phyloP scores from a whole-genome alignment of 2,113 vertebrate genomes.

The Tetrao urogallus region DNA sequence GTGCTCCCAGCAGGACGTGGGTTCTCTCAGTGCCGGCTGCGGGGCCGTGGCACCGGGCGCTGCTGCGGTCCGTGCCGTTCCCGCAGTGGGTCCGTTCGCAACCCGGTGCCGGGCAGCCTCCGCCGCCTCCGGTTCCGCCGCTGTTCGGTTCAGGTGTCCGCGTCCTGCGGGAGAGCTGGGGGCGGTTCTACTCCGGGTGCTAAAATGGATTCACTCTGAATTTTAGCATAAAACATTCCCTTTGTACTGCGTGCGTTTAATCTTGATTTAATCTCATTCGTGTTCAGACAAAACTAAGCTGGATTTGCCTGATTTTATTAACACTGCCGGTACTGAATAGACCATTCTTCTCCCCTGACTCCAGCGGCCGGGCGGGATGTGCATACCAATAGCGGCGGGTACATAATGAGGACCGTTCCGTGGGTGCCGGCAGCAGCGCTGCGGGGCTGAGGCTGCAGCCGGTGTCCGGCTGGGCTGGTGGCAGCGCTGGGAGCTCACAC shows the following conservation, averaged over 20 bases:
- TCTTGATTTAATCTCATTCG: slow-evolving; percentile 70
- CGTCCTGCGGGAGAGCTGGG: slow-evolving; percentile 14
- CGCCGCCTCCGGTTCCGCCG: background rate
- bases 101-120: background rate
- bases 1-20: no score
- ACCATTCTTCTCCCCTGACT: slow-evolving; percentile 62
- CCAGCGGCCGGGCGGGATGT: slow-evolving; percentile 32
- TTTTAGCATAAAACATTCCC: slow-evolving; percentile 57
- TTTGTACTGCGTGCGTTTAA: slow-evolving; percentile 66
- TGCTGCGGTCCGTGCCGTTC: no score
- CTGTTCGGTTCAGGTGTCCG: slow-evolving; percentile 30
- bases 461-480: slow-evolving; percentile 1
- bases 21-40: background rate
- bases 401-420: slow-evolving; percentile 44
- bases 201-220: slow-evolving; percentile 8
- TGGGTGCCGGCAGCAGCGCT: background rate
- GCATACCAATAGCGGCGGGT: slow-evolving; percentile 42
- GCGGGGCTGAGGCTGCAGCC: background rate
- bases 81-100: no score
- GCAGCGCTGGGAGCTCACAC: background rate
- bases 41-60: no score
- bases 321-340: slow-evolving; percentile 56
- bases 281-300: slow-evolving; percentile 74
- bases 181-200: background rate
- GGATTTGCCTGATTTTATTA: slow-evolving; percentile 61